Base-by-base conservation (phyloP, 2,113 vertebrate species). In the Rhinogobius similis region DNA sequence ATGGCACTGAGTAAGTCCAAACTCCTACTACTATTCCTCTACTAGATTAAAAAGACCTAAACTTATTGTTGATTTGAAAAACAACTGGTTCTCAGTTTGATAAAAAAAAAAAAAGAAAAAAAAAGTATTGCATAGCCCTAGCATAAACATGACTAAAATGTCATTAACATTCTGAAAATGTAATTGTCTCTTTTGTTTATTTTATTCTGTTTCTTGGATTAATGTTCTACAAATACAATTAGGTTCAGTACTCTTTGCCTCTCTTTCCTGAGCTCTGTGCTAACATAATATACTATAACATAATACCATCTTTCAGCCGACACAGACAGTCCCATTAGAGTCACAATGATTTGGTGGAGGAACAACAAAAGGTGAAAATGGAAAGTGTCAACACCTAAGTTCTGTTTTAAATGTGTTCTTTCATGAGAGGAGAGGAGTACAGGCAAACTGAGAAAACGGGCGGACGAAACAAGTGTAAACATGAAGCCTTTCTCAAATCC, bases 381-480 rank as follows among this genome's bases (percentile, higher is more conserved):
- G 41, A 70, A 21, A 59, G n/a, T 29, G 23, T 65, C 41, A 27
- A 27, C 52, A 52, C 41, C 26, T 5, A 52, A 63, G 38, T 6
- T 10, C 5, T 58, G 53, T 43, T 48, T 55, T 52, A 36, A 55
- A 44, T 69, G 41, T 59, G 1, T 46, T 16, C 46, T 24, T n/a
- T 38, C 21, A 24, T 3, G 18, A 58, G 24, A 5, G 32, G 56
- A 67, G 44, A 62, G 50, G 61, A 27, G 61, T 58, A n/a, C 23
- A 41, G 27, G 46, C 21, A n/a, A 66, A 13, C 39, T 50, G 26
- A 32, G 50, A 63, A 68, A 72, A 32, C 9, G 24, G 5, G 36
- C 7, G 29, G 46, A 65, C 24, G 11, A n/a, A 55, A 58, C 67
- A 70, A 41, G 46, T 39, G 55, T 67, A 59, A 78, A 79, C 73